Percentiles rank a stretch among this genome's conserved stretches.
Evolutionary conservation across 1,140 invertebrate genomes (phyloP).

Genomic region (Ericerus pela): DNA sequence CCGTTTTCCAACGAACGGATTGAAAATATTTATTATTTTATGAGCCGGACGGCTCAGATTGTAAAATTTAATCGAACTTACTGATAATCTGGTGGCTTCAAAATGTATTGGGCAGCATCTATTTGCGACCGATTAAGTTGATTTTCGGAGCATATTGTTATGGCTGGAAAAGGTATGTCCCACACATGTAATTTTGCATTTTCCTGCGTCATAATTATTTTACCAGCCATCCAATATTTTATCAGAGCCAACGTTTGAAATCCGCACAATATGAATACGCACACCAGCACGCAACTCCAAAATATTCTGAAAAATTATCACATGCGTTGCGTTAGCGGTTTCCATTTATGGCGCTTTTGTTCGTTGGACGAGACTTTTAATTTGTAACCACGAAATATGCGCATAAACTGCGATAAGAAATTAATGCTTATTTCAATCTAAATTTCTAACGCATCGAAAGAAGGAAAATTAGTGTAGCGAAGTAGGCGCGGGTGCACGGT

Average conservation of each 20-base stretch:
- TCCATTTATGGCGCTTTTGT: neutral
- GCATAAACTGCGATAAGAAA: neutral
- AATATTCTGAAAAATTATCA: constrained; percentile 15
- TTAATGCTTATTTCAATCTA: neutral
- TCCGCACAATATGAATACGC: constrained; percentile 16
- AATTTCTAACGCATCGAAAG: neutral
- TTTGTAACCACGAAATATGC: neutral
- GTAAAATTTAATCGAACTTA: too few relatives aligned
- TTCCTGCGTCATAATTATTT: constrained; percentile 14
- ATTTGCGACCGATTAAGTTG: too few relatives aligned
- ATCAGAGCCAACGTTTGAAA: constrained; percentile 11
- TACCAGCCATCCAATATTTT: constrained; percentile 13
- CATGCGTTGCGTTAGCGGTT: neutral
- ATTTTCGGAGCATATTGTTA: constrained; percentile 21
- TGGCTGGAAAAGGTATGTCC: constrained; percentile 21
- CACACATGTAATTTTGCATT: constrained; percentile 9
- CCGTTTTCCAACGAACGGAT: too few relatives aligned
- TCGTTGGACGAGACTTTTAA: neutral
- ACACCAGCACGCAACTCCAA: constrained; percentile 18
- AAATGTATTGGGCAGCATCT: too few relatives aligned
- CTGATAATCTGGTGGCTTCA: too few relatives aligned
- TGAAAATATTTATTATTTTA: too few relatives aligned
- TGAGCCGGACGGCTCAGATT: too few relatives aligned
- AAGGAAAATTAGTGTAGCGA: too few relatives aligned
- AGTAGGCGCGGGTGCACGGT: too few relatives aligned